Percentiles rank a stretch among this genome's conserved stretches.
These are phyloP conservation scores for Drosophila sucinea DNA, from an alignment of 1,140 invertebrate genomes.

Conservation along the genomic window DNA sequence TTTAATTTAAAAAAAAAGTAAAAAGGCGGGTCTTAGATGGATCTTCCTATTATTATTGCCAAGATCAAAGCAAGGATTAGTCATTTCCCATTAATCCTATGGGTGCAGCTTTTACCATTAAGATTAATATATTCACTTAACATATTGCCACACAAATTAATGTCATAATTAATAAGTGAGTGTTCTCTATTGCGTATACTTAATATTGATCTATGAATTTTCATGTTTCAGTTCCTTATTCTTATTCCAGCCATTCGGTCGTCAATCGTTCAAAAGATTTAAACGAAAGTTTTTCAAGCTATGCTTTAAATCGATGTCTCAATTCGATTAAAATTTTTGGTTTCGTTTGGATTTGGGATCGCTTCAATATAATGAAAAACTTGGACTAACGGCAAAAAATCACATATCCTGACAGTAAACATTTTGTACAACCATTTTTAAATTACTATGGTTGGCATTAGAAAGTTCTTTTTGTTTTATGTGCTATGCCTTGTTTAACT, in stretches of 20 bases:
- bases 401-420: constrained; percentile 23
- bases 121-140: no score
- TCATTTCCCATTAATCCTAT: no score
- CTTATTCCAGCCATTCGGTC: neutral
- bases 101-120: no score
- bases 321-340: constrained; percentile 11
- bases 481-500: neutral
- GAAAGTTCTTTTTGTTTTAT: constrained; percentile 20
- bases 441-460: neutral
- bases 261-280: neutral
- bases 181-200: constrained; percentile 23
- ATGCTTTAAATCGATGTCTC: neutral
- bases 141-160: no score
- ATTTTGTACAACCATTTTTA: neutral
- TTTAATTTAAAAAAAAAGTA: no score
- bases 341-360: constrained; percentile 28
- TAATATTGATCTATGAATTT: neutral
- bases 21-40: no score
- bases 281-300: neutral
- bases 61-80: no score
- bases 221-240: neutral
- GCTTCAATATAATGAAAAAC: constrained; percentile 13
- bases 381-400: neutral
- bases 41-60: no score
- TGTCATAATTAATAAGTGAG: constrained; percentile 33